Evolutionary conservation across 1,140 invertebrate genomes (phyloP).

Genomic region (Brachionus koreanus): DNA sequence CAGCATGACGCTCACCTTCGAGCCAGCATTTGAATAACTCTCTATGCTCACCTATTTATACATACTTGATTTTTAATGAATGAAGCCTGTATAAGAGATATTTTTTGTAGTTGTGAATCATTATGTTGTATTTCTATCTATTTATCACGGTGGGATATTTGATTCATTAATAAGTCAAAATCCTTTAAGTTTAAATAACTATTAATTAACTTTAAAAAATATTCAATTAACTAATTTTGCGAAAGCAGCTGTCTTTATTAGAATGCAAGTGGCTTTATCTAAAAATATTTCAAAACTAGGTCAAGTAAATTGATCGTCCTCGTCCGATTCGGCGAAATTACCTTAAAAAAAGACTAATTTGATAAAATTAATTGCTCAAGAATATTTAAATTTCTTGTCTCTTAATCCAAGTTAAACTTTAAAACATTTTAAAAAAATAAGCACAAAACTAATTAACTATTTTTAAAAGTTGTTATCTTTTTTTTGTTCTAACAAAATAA

Average conservation of each 20-base stretch:
- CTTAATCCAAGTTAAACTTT: background rate
- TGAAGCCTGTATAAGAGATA: background rate
- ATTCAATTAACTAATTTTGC: background rate
- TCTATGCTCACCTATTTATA: background rate
- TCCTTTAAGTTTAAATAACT: background rate
- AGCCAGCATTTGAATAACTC: background rate
- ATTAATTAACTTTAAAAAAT: background rate
- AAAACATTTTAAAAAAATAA: background rate
- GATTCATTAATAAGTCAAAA: background rate
- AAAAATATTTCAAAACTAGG: background rate
- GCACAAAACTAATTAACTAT: background rate
- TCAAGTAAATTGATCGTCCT: background rate
- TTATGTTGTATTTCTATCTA: background rate
- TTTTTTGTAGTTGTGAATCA: background rate
- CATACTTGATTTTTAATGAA: background rate
- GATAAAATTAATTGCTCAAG: background rate
- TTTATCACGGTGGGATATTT: background rate
- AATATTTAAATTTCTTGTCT: background rate
- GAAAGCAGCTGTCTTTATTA: background rate
- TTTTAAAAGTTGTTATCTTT: too few relatives aligned
- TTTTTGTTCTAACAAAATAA: too few relatives aligned
- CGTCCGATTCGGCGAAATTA: background rate
- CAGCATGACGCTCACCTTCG: background rate
- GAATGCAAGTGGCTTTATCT: background rate
- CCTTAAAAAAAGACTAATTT: background rate